Evolutionary conservation across 2,797 vertebrate species (phyloP).

Genomic region (Tadarida brasiliensis): DNA sequence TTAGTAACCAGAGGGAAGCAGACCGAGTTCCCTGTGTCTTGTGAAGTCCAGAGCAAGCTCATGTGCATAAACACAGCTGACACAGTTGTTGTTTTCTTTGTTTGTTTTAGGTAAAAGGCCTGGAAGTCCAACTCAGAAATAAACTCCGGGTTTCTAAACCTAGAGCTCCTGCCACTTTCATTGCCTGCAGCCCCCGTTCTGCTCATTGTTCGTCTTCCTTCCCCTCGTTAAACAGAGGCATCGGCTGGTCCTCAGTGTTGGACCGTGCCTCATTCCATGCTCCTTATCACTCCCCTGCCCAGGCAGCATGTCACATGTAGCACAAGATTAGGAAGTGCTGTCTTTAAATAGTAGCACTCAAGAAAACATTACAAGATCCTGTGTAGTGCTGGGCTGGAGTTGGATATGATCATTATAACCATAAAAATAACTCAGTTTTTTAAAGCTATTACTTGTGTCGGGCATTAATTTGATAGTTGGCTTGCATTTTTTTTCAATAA

Average conservation of each 20-base stretch:
- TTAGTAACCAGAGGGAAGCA: constrained; percentile 45
- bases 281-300: background rate
- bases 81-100: constrained; percentile 57
- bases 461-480: background rate
- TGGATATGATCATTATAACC: constrained; percentile 8
- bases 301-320: background rate
- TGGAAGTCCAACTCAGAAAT: constrained; percentile 61
- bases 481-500: constrained; percentile 20
- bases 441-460: constrained; percentile 25
- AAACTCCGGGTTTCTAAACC: constrained; percentile 7
- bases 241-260: background rate
- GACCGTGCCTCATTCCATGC: background rate
- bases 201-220: constrained; percentile 45
- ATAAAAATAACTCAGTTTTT: constrained; percentile 38
- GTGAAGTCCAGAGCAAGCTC: constrained; percentile 57
- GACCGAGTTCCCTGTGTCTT: constrained; percentile 41
- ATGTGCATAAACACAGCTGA: constrained; percentile 73
- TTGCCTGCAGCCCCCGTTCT: background rate
- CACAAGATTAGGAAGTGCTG: constrained; percentile 37
- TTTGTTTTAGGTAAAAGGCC: constrained; percentile 69
- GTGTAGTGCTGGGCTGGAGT: background rate
- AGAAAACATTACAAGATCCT: background rate
- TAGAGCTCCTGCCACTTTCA: background rate
- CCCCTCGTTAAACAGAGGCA: constrained; percentile 45
- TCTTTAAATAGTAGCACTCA: constrained; percentile 55